These are phyloP conservation scores for Ammodytes dubius DNA, from an alignment of 2,113 vertebrate genomes.

Conservation along the genomic window DNA sequence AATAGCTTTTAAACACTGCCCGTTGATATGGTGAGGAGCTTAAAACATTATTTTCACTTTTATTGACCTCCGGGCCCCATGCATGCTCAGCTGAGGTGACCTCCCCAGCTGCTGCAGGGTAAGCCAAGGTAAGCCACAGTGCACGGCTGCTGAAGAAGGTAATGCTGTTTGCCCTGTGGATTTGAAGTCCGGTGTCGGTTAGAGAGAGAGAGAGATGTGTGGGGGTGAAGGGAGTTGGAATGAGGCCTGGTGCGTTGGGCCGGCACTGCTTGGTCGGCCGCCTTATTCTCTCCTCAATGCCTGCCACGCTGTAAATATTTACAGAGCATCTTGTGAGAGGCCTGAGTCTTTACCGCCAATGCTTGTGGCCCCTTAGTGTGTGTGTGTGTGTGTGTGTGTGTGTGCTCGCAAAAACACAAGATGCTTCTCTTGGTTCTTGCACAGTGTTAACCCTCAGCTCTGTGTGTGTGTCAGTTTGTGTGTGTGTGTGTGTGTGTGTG, in stretches of 20 bases:
- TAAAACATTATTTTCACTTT: conserved; percentile 33
- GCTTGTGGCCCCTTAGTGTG: conserved; percentile 52
- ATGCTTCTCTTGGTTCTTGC: conserved; percentile 40
- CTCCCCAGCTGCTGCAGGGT: conserved; percentile 36
- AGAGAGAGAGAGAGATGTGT: neutral
- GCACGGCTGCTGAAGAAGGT: conserved; percentile 46
- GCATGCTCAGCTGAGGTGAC: conserved; percentile 15
- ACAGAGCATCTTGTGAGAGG: conserved; percentile 77
- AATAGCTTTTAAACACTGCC: neutral
- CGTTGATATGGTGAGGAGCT: conserved; percentile 6
- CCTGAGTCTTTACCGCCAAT: conserved; percentile 75
- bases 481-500: conserved; percentile 43
- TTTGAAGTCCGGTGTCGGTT: conserved; percentile 25
- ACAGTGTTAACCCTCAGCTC: conserved; percentile 36
- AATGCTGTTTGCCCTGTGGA: conserved; percentile 52
- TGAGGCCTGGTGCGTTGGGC: conserved; percentile 39
- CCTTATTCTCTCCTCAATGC: conserved; percentile 50
- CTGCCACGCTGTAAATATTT: conserved; percentile 82
- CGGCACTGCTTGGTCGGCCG: conserved; percentile 27
- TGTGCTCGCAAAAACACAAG: conserved; percentile 33
- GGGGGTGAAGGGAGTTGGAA: conserved; percentile 1
- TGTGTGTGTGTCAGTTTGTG: neutral
- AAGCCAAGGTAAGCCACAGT: conserved; percentile 39
- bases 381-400: conserved; percentile 29
- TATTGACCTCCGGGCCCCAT: conserved; percentile 3